Percentiles rank a stretch among this genome's conserved stretches.
Evolutionary conservation across 2,113 vertebrate genomes (phyloP).

Genomic region (Elachura formosa): DNA sequence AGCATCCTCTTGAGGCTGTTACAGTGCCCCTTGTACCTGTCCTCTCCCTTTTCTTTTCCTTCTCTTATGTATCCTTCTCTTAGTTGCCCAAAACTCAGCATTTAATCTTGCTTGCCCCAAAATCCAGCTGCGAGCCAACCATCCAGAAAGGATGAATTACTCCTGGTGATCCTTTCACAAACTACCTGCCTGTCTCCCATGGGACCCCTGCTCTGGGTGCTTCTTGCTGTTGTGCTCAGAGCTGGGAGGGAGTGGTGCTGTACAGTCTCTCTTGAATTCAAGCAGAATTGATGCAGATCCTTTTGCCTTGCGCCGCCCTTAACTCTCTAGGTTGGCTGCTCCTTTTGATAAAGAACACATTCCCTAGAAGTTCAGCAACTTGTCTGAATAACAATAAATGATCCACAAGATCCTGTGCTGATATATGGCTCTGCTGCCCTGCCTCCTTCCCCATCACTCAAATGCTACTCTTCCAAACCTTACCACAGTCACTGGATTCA

Average conservation of each 20-base stretch:
- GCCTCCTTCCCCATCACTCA: background rate
- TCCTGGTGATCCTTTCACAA: background rate
- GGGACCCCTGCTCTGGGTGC: background rate
- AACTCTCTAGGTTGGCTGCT: background rate
- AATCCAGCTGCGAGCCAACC: fast-evolving
- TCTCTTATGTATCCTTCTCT: background rate
- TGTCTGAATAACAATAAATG: background rate
- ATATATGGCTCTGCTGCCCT: background rate
- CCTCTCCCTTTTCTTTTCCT: background rate
- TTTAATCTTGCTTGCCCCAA: background rate
- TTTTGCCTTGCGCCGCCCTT: background rate
- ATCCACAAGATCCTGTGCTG: background rate
- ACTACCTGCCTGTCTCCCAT: fast-evolving
- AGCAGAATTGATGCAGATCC: background rate
- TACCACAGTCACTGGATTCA: background rate
- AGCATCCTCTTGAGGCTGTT: background rate
- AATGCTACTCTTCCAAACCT: background rate
- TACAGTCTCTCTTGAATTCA: background rate
- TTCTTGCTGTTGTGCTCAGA: background rate
- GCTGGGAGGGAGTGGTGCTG: background rate
- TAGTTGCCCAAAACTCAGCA: background rate
- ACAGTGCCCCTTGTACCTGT: background rate
- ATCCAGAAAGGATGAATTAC: background rate
- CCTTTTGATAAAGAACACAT: background rate
- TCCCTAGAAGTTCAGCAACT: background rate